These are phyloP conservation scores for Aphodius sticticus DNA, from an alignment of 2,888 invertebrate species.

Conservation along the genomic window DNA sequence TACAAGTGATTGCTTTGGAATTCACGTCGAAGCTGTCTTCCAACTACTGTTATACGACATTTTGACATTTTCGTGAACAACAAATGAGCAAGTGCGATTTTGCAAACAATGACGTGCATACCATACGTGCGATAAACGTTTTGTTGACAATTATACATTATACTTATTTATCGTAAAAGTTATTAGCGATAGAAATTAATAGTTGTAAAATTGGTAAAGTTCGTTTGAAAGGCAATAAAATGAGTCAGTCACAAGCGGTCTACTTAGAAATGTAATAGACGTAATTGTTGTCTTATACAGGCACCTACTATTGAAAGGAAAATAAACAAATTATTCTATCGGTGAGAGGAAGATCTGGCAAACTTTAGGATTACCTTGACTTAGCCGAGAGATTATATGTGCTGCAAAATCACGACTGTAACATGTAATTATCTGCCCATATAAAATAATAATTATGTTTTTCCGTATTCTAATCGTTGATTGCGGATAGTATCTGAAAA, in stretches of 20 bases:
- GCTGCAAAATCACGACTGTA: neutral
- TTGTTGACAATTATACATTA: constrained; percentile 4
- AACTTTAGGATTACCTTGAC: neutral
- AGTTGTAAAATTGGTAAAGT: neutral
- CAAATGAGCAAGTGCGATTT: neutral
- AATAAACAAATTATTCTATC: neutral
- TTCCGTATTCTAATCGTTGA: neutral
- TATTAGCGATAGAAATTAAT: neutral
- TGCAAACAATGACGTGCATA: neutral
- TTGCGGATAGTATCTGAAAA: neutral
- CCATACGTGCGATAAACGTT: neutral
- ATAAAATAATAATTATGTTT: constrained; percentile 4
- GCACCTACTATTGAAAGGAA: too few species aligned
- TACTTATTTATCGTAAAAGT: neutral
- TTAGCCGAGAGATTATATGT: neutral
- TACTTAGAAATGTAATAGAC: neutral
- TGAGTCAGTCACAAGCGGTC: neutral
- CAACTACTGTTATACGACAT: neutral
- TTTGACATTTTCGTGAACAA: constrained; percentile 4
- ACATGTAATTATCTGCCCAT: constrained; percentile 4
- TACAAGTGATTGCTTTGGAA: neutral
- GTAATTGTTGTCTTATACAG: neutral
- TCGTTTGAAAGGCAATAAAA: neutral
- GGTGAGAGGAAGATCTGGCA: neutral
- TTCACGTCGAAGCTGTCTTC: neutral